Percentiles rank a stretch among this genome's conserved stretches.
Evolutionary conservation across 2,113 vertebrate genomes (phyloP).

Genomic region (Crotalus viridis): DNA sequence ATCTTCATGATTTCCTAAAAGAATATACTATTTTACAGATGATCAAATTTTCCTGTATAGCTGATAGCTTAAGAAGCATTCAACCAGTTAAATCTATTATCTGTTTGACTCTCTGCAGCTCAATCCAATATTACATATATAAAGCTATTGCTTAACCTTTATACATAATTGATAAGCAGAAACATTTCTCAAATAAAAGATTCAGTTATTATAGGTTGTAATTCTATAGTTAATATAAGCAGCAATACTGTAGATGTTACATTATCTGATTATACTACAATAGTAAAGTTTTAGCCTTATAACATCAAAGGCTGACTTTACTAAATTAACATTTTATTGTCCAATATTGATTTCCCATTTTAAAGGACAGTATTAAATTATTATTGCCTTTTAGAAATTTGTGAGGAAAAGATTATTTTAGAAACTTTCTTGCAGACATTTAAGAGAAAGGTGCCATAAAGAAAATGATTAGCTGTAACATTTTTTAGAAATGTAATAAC

Average conservation of each 20-base stretch:
- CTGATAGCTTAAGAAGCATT: neutral
- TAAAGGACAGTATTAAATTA: constrained; percentile 7
- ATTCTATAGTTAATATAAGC: neutral
- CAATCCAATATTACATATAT: constrained; percentile 2
- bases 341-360: neutral
- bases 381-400: neutral
- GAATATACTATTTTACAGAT: neutral
- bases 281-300: neutral
- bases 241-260: constrained; percentile 4
- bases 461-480: constrained; percentile 26
- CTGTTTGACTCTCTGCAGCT: neutral
- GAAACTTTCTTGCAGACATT: neutral
- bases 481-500: constrained; percentile 17
- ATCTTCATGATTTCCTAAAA: neutral
- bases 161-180: neutral
- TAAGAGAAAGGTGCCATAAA: neutral
- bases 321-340: neutral
- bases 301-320: constrained; percentile 10
- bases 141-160: constrained; percentile 4
- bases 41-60: neutral
- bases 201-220: constrained; percentile 7
- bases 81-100: constrained; percentile 14
- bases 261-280: constrained; percentile 9
- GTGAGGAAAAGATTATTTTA: constrained; percentile 12
- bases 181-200: constrained; percentile 22